Base-by-base conservation (phyloP, 2,797 vertebrate genomes). In the Sciurus vulgaris region DNA sequence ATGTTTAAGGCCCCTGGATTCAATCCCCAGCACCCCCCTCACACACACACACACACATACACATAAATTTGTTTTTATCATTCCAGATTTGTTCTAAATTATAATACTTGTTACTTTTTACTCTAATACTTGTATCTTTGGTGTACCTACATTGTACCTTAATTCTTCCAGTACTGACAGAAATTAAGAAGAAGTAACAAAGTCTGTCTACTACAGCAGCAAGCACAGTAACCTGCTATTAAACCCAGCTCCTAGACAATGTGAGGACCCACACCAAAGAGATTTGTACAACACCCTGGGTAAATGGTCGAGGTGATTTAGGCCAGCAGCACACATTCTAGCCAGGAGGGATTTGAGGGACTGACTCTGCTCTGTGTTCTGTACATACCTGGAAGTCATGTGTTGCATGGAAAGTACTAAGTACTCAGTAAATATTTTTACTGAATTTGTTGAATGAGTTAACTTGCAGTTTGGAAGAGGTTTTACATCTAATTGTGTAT, bases 31-130 rank as follows among this genome's bases (percentile, higher is more conserved):
- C 18, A 33, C 33, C 17, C 41, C 56, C 17, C 4, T n/a, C n/a
- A 51, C 4, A 51, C 51, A 18, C 51, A 18, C 51, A 54, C 51
- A 18, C 51, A 54, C 54, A 7, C 54, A 54, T 18, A 20, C 54
- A 56, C 54, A 20, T 1, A 54, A 1, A 22, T 1, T 8, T 22
- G 22, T 10, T 61, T 61, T 24, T 61, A 26, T 61, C 24, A 61
- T 61, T 61, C 8, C 79, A 13, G 65, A 49, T 86, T 79, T 84
- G 63, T 70, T 94, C 56, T 89, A 49, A 76, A 74, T 92, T 74
- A 35, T 10, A 41, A 4, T 87, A 41, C 56, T 82, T 67, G 44
- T 38, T 38, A 24, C 35, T 87, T 7, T 47, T 47, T 47, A 47
- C 44, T 47, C 44, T 47, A 47, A 47, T 38, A 24, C 35, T 87